Evolutionary conservation across 2,797 vertebrate species (phyloP), one percentile per base, ranked within the genome.

Genomic region (Cichlasoma orientale): DNA sequence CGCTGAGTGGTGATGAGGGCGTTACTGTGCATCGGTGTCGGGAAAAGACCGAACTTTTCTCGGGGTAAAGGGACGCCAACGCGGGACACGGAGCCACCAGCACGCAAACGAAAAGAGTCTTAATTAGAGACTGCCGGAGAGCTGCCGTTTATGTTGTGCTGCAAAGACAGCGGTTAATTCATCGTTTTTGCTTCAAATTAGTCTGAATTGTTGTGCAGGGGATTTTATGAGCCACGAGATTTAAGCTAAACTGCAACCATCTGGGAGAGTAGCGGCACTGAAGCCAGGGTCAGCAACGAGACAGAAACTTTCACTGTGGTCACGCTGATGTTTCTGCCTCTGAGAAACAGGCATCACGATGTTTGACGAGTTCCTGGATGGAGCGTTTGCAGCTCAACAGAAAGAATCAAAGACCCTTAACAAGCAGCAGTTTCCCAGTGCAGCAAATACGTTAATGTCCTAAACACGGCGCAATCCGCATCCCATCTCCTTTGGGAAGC

Each of bases 191-290:
- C 56, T 77, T 84, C 56, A 82, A 83, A 88, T 89, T 81, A 80
- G 78, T 76, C 70, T 19, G 31, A 78, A 86, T 71, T 82, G 70
- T 75, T 76, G 74, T 10, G 55, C 27, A 68, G 53, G 50, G 72
- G 31, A 54, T 73, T 90, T 90, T 82, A 89, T 80, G 84, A 87
- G 82, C 78, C 84, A 75, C 69, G 36, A 54, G 78, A 78, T 85
- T 79, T 63, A 59, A 27, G 61, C 66, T 31, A 21, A 80, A 86
- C 63, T 73, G 73, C 70, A 86, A 76, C 72, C 89, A 87, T 83
- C 61, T 85, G 86, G 75, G 54, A 41, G 52, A 87, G 86, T 82
- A n/a, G 85, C 87, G 58, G 78, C 33, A 52, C 41, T 1, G 57
- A 78, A 56, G 77, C 73, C 58, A 5, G 19, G 13, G 56, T 50